Base-by-base conservation (phyloP, 2,113 vertebrate genomes). In the Gadus chalcogrammus region DNA sequence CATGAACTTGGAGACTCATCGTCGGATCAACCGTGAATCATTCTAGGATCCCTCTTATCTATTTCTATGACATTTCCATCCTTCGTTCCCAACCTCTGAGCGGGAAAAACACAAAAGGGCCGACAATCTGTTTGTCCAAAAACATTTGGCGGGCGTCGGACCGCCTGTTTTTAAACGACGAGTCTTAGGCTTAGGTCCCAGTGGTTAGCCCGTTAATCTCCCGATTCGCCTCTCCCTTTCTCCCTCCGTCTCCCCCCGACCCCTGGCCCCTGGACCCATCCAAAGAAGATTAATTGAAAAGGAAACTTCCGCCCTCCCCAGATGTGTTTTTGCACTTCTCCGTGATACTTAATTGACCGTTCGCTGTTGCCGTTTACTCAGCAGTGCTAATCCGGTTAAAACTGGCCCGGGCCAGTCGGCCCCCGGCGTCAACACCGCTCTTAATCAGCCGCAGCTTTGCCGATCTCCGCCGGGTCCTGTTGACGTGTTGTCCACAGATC, bases 331-430 rank as follows among this genome's bases (percentile, higher is more conserved):
- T 79, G 79, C 79, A 77, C 31, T 65, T 77, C 22, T 62, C 61
- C 61, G 87, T 85, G 75, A 74, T 73, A 17, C 69, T 85, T 89
- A 90, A 91, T 88, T 88, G 88, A 89, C 86, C 84, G 72, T 68
- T 76, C 61, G 72, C 67, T 83, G 38, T 70, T 74, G 79, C 79
- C 79, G 86, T 85, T 88, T 85, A 84, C 80, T 70, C 56, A 16
- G 61, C 77, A 64, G 76, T 65, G 69, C 77, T 61, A 22, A 61
- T 61, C 60, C 74, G 77, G 71, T 82, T 79, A 64, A 73, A 73
- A 71, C 71, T 72, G 77, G 86, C 80, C 78, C 75, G 52, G 58
- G 8, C 8, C 42, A 9, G 61, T 35, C 6, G 4, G 59, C 65
- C 72, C 67, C 38, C 72, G 67, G 76, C 86, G 85, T 88, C 85